A percentile compares a stretch with the other conserved stretches of the same genome.
phyloP scores from a whole-genome alignment of 2,113 vertebrate species.

The Pelecanoides urinatrix region DNA sequence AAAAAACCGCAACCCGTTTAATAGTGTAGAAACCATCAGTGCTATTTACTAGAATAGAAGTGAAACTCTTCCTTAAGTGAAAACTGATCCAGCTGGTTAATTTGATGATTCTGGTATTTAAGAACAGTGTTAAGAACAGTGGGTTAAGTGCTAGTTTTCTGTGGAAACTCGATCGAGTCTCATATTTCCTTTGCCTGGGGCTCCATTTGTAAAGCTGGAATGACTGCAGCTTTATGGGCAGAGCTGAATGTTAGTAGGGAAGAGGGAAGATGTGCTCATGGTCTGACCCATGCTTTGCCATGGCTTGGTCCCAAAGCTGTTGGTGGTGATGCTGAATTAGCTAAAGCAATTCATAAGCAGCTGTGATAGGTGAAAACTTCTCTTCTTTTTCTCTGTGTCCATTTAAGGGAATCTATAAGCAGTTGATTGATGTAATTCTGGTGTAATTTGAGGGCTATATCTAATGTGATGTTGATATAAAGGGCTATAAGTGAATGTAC shows the following conservation, averaged over 20 bases:
- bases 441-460: not conserved
- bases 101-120: not conserved
- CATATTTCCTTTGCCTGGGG: not conserved
- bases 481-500: not conserved
- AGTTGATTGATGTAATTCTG: not conserved
- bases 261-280: not conserved
- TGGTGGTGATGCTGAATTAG: not conserved
- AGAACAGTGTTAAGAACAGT: not conserved
- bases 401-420: not conserved
- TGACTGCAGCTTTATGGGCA: not conserved
- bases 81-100: not conserved
- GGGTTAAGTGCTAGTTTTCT: not conserved
- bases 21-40: not conserved
- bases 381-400: not conserved
- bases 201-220: not conserved
- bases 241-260: not conserved
- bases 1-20: not conserved
- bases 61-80: not conserved
- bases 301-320: not conserved
- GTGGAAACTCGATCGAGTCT: not conserved
- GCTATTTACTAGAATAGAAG: not conserved
- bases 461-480: not conserved
- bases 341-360: not conserved
- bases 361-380: not conserved
- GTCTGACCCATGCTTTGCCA: not conserved